Conservation (phyloP, 2,797 vertebrate genomes). For the Helarctos malayanus region DNA sequence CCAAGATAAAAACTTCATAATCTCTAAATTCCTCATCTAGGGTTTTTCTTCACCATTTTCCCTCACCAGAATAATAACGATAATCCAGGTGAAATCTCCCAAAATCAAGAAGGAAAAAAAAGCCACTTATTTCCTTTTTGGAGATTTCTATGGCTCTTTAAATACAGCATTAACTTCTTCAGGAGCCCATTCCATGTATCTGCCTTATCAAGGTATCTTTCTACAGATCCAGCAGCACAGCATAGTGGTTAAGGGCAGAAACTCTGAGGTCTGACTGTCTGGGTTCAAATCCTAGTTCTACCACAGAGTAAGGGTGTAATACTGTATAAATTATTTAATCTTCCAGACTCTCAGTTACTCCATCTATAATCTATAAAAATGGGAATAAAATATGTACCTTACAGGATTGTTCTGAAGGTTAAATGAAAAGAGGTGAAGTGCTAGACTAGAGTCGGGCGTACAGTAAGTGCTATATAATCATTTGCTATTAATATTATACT, state of each 20-base stretch:
- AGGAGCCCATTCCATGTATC: neutral
- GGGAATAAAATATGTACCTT: slow-evolving; percentile 3
- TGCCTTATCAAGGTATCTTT: neutral
- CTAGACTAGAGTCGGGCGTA: neutral
- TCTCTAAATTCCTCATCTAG: neutral
- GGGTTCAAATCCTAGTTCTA: slow-evolving; percentile 36
- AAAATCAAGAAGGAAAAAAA: neutral
- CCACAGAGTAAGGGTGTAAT: neutral
- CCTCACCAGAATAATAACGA: slow-evolving; percentile 14
- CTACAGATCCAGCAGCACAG: neutral
- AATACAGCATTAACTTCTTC: neutral
- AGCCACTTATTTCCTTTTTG: slow-evolving; percentile 4
- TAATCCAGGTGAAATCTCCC: neutral
- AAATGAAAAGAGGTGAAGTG: slow-evolving; percentile 32
- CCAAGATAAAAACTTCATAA: slow-evolving; percentile 32
- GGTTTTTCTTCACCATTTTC: neutral
- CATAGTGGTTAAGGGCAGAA: neutral
- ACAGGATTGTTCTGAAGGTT: neutral
- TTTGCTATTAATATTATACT: slow-evolving; percentile 32
- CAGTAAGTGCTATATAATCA: neutral
- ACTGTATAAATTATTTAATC: neutral
- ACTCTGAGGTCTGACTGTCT: neutral
- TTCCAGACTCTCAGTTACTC: slow-evolving; percentile 29
- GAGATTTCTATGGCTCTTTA: slow-evolving; percentile 28
- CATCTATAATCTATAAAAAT: slow-evolving; percentile 37